phyloP scores from a whole-genome alignment of 2,888 invertebrate species.

The Mystacides longicornis region DNA sequence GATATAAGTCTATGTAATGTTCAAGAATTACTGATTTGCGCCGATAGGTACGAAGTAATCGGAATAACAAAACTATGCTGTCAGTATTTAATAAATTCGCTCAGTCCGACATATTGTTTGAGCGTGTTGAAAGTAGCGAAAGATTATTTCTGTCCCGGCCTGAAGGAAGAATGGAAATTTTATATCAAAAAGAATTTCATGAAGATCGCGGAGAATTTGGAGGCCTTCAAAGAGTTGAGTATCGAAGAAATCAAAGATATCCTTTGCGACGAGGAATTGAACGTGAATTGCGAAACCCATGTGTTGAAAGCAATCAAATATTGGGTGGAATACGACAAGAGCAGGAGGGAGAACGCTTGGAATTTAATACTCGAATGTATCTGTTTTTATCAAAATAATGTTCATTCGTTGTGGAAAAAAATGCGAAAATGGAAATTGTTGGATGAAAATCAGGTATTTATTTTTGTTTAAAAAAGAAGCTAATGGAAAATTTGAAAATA shows the following conservation, averaged over 20 bases:
- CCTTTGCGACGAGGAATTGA: slow-evolving; percentile 62
- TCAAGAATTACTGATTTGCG: slow-evolving; percentile 58
- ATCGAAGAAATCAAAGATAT: slow-evolving; percentile 56
- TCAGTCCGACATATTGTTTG: slow-evolving; percentile 62
- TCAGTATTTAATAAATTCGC: slow-evolving; percentile 54
- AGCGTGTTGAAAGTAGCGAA: slow-evolving; percentile 64
- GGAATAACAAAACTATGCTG: slow-evolving; percentile 66
- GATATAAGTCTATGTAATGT: slow-evolving; percentile 58
- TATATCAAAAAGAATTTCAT: slow-evolving; percentile 54
- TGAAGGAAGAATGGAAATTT: slow-evolving; percentile 54
- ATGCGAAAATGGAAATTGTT: slow-evolving; percentile 50
- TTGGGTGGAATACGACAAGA: slow-evolving; percentile 59
- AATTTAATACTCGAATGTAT: slow-evolving; percentile 37
- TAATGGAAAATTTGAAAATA: too few species aligned
- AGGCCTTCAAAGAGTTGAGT: slow-evolving; percentile 55
- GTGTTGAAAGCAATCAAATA: slow-evolving; percentile 66
- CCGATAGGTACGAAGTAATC: slow-evolving; percentile 66
- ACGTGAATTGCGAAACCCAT: slow-evolving; percentile 63
- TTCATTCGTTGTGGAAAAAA: slow-evolving; percentile 36
- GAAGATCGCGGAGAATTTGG: slow-evolving; percentile 53
- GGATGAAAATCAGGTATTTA: slow-evolving; percentile 42
- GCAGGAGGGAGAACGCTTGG: slow-evolving; percentile 48
- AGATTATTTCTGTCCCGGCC: slow-evolving; percentile 60
- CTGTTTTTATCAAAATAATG: slow-evolving; percentile 1
- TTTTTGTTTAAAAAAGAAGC: not conserved